A percentile compares a stretch with the other conserved stretches of the same genome.
phyloP scores from a whole-genome alignment of 2,797 vertebrate species.

The Serranus cabrilla region DNA sequence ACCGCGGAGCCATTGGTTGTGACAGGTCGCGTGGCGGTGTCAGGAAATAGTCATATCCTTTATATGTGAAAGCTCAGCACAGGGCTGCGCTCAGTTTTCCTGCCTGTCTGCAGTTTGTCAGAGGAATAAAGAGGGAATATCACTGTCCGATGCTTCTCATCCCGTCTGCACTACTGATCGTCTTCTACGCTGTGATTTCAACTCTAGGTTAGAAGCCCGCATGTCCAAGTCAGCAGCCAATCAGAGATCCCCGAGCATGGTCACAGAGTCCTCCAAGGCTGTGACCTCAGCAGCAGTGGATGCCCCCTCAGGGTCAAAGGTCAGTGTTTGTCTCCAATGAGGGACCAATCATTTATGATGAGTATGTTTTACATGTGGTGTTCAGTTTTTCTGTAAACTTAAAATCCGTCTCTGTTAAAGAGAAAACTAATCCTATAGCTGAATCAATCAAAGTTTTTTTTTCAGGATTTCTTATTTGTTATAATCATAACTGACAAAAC shows the following conservation, averaged over 20 bases:
- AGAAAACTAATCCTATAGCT: background rate
- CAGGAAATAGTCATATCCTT: constrained; percentile 78
- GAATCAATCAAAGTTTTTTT: background rate
- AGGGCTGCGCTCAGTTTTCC: constrained; percentile 21
- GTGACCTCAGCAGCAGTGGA: constrained; percentile 90
- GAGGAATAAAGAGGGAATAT: constrained; percentile 30
- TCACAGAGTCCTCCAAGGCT: constrained; percentile 91
- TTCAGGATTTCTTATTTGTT: background rate
- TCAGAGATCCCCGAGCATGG: constrained; percentile 94
- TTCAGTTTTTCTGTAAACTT: constrained; percentile 6
- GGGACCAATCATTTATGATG: background rate
- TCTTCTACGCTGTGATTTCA: constrained; percentile 46
- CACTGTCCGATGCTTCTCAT: constrained; percentile 18
- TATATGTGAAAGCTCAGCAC: constrained; percentile 62
- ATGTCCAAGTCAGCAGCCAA: constrained; percentile 92
- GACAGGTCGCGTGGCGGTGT: constrained; percentile 41
- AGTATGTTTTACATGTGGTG: background rate
- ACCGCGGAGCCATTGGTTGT: constrained; percentile 56
- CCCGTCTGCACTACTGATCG: constrained; percentile 30
- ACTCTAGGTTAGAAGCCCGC: constrained; percentile 88
- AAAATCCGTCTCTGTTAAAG: background rate
- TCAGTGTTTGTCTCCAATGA: constrained; percentile 3
- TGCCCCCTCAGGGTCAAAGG: constrained; percentile 89
- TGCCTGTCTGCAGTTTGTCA: constrained; percentile 24
- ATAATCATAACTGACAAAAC: background rate